Base-by-base conservation (phyloP, 2,888 invertebrate genomes). In the Tridacna gigas region DNA sequence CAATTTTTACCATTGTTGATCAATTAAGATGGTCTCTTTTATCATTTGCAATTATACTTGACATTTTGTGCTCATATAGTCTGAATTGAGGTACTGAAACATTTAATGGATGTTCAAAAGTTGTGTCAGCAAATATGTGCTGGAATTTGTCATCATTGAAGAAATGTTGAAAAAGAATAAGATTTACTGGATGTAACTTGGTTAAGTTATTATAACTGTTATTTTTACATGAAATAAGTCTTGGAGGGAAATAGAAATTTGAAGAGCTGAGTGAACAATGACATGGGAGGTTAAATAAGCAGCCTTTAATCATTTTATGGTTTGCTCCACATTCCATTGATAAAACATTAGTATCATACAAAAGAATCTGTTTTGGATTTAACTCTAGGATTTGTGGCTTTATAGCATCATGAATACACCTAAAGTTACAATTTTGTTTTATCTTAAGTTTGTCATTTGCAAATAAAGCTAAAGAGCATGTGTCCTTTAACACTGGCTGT, bases 181-280 rank as follows among this genome's bases (percentile, higher is more conserved):
- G 25, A 47, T 83, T 83, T n/a, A 83, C 25, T 25, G 83, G 79
- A 61, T 83, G 83, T 25, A 79, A n/a, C 56, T 67, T 80, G 28
- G 79, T 74, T 13, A 80, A 25, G 11, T 47, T 18, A 18, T 47
- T 13, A 12, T 20, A 56, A 15, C 48, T 66, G 18, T 56, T 12
- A 15, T 80, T 66, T n/a, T 47, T 47, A 26, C 79, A 80, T 12
- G 79, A 45, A n/a, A 37, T 61, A 26, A 80, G 67, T 37, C 66
- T 25, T 11, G 74, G 60, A 22, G 65, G 47, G 15, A 67, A 51
- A 22, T 80, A 80, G 37, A 74, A 67, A 2, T 28, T 22, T 60
- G 74, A 20, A 0, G 60, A 66, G 13, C 37, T 56, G 0, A 80
- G 48, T 25, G 80, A 28, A 45, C 80, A 75, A 37, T 56, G n/a